Conservation (phyloP, 92 coral and sea anemone species). For the Parazoanthus swiftii region DNA sequence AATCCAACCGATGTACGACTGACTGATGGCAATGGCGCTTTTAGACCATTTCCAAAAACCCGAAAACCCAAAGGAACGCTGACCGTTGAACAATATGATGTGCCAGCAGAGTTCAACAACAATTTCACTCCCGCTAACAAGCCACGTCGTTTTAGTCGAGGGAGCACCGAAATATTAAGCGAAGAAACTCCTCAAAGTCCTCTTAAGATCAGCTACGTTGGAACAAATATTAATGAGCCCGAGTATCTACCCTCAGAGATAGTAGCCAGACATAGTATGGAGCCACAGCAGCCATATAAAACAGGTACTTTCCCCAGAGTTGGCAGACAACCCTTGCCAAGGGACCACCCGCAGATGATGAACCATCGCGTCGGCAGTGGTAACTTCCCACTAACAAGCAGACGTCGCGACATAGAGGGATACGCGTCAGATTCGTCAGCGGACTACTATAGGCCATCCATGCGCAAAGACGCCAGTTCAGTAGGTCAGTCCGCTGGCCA, state of each 20-base stretch:
- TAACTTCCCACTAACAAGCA: not conserved
- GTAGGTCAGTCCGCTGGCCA: conserved; percentile 17
- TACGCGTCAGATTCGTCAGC: conserved; percentile 35
- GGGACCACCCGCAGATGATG: not conserved
- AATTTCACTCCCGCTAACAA: not conserved
- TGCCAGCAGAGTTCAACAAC: conserved; percentile 7
- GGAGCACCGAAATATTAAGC: not conserved
- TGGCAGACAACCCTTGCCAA: conserved; percentile 8
- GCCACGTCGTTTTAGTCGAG: not conserved
- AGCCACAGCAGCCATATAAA: not conserved
- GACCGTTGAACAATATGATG: conserved; percentile 26
- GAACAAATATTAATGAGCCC: conserved; percentile 1
- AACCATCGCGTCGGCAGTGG: not conserved
- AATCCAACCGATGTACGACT: conserved; percentile 4
- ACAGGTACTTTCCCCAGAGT: not conserved
- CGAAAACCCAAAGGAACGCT: not conserved
- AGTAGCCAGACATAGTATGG: no score
- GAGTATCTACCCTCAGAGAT: not conserved
- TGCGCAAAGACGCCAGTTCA: not conserved
- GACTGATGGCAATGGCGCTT: not conserved
- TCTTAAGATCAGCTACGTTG: conserved; percentile 28
- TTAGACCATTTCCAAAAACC: conserved; percentile 6
- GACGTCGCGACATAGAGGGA: not conserved
- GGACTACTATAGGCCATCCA: conserved; percentile 29
- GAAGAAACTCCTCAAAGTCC: conserved; percentile 5